Percentiles rank a stretch among this genome's conserved stretches.
phyloP scores from a whole-genome alignment of 2,888 invertebrate genomes.

The Hirtodrosophila alboralis region DNA sequence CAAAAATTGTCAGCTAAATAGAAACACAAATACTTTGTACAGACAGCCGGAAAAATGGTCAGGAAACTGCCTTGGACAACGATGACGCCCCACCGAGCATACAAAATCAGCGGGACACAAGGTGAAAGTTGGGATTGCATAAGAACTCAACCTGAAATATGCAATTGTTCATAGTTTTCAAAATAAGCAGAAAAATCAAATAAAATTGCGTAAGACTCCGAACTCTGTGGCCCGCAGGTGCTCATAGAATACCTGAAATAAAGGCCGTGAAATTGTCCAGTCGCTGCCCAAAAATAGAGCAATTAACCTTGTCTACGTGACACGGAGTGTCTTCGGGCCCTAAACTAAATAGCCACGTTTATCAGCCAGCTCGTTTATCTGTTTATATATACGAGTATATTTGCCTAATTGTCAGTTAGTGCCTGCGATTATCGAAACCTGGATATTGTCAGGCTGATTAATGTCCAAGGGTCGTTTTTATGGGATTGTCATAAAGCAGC shows the following conservation, averaged over 20 bases:
- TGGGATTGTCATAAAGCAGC: slow-evolving; percentile 29
- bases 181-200: slow-evolving; percentile 1
- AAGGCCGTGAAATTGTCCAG: slow-evolving; percentile 33
- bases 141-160: slow-evolving; percentile 37
- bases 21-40: not conserved
- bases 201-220: slow-evolving; percentile 50
- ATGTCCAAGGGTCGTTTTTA: not conserved
- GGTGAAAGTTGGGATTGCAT: slow-evolving; percentile 72
- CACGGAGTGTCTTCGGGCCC: slow-evolving; percentile 27
- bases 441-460: slow-evolving; percentile 3
- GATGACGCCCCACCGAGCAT: slow-evolving; percentile 28
- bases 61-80: slow-evolving; percentile 21
- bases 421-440: slow-evolving; percentile 58
- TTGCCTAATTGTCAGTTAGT: slow-evolving; percentile 66
- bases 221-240: slow-evolving; percentile 46
- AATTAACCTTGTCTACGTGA: slow-evolving; percentile 74
- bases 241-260: slow-evolving; percentile 40
- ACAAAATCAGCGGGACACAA: slow-evolving; percentile 43
- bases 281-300: slow-evolving; percentile 60
- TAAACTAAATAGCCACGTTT: slow-evolving; percentile 30
- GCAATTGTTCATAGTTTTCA: slow-evolving; percentile 39
- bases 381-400: slow-evolving; percentile 17
- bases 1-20: not conserved
- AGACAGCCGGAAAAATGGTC: slow-evolving; percentile 1
- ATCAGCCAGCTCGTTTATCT: slow-evolving; percentile 12